Evolutionary conservation across 2,888 invertebrate species (phyloP).

Genomic region (Nyleta sp.): DNA sequence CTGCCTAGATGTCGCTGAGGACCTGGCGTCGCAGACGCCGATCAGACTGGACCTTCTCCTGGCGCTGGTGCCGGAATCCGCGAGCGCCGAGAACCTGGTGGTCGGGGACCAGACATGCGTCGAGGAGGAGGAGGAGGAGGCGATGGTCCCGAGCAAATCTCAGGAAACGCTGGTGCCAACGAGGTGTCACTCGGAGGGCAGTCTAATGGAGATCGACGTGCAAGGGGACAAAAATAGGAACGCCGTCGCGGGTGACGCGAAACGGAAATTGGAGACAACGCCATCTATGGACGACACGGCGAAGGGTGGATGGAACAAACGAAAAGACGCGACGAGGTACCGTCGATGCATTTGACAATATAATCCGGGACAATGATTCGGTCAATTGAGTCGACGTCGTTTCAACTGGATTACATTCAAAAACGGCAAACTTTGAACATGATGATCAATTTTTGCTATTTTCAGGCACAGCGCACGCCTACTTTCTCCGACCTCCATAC

Average conservation of each 20-base stretch:
- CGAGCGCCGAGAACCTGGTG: constrained; percentile 88
- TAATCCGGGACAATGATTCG: too few relatives aligned
- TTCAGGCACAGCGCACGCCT: constrained; percentile 5
- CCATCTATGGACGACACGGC: constrained; percentile 87
- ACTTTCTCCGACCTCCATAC: constrained; percentile 2
- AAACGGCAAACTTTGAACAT: too few relatives aligned
- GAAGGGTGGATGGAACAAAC: constrained; percentile 55
- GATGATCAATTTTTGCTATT: too few relatives aligned
- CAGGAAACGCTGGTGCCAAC: constrained; percentile 80
- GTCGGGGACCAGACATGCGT: constrained; percentile 84
- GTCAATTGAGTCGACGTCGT: too few relatives aligned
- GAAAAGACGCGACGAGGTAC: constrained; percentile 56
- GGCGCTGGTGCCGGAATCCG: constrained; percentile 90
- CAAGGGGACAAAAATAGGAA: constrained; percentile 83
- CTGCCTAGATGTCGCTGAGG: constrained; percentile 93
- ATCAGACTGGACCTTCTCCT: constrained; percentile 93
- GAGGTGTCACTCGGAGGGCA: constrained; percentile 88
- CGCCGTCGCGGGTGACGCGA: constrained; percentile 84
- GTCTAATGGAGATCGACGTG: constrained; percentile 88
- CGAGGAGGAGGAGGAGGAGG: constrained; percentile 73
- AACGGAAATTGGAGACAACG: constrained; percentile 90
- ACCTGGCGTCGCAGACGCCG: constrained; percentile 94
- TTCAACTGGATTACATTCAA: too few relatives aligned
- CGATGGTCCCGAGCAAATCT: constrained; percentile 65
- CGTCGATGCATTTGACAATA: too few relatives aligned